phyloP scores from a whole-genome alignment of 2,113 vertebrate genomes.

The Petrocephalus zakoni region DNA sequence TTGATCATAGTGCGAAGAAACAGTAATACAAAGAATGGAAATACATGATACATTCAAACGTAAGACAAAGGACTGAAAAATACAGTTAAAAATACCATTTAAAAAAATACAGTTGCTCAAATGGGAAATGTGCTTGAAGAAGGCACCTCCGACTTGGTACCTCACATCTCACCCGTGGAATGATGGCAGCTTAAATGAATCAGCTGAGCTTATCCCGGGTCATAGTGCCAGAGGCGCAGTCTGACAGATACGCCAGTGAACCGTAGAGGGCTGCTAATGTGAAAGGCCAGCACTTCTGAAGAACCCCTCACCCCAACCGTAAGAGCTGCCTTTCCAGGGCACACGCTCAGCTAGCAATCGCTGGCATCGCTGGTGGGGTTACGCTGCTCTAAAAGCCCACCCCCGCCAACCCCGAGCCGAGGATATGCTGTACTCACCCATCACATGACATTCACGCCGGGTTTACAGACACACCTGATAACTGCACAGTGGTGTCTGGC shows the following conservation, averaged over 20 bases:
- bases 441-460: not conserved
- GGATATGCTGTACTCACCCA: not conserved
- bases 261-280: conserved; percentile 6
- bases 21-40: not conserved
- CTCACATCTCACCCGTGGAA: conserved; percentile 8
- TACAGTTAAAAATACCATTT: not conserved
- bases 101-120: not conserved
- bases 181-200: conserved; percentile 30
- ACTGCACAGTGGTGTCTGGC: not conserved
- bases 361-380: conserved; percentile 45
- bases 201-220: conserved; percentile 23
- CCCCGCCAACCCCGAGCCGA: conserved; percentile 32
- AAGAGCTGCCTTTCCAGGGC: conserved; percentile 57
- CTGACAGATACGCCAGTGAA: conserved; percentile 27
- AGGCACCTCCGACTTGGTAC: not conserved
- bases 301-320: conserved; percentile 14
- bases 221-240: conserved; percentile 19
- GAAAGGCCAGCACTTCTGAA: conserved; percentile 25
- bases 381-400: conserved; percentile 32
- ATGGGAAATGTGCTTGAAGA: not conserved
- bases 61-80: not conserved
- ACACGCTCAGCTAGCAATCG: conserved; percentile 30
- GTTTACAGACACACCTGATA: not conserved
- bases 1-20: not conserved
- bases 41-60: not conserved